Evolutionary conservation across 2,113 vertebrate species (phyloP).

Genomic region (Rhinogobius similis): DNA sequence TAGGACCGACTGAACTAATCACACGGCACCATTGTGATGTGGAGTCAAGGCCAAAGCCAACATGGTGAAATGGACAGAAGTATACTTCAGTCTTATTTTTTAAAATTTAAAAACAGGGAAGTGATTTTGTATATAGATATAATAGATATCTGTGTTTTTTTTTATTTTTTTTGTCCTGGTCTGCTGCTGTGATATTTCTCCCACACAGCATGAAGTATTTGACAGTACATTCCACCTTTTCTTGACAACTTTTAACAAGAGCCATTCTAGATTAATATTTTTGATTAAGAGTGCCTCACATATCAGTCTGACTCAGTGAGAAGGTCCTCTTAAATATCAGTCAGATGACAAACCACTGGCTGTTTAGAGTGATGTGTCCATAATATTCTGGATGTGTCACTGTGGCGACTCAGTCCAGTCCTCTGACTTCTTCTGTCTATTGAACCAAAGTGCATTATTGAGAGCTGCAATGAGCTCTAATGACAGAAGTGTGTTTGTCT

Average conservation of each 20-base stretch:
- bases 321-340: neutral
- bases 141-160: too few relatives aligned
- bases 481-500: constrained; percentile 51
- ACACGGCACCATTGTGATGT: too few relatives aligned
- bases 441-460: constrained; percentile 18
- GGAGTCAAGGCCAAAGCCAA: neutral
- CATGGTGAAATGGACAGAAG: neutral
- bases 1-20: neutral
- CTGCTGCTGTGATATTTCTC: too few relatives aligned
- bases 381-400: neutral
- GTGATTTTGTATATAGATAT: too few relatives aligned
- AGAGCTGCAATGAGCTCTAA: constrained; percentile 38
- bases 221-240: neutral
- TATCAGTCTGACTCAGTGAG: neutral
- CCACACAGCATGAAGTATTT: neutral
- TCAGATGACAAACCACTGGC: constrained; percentile 1
- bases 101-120: too few relatives aligned
- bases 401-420: neutral
- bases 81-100: too few relatives aligned
- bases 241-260: neutral
- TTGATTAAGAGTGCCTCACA: neutral
- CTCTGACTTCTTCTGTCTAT: constrained; percentile 14
- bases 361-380: neutral
- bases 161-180: too few relatives aligned
- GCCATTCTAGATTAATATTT: neutral